Percentiles rank a stretch among this genome's conserved stretches.
phyloP scores from a whole-genome alignment of 2,797 vertebrate species.

The Rhodeus uyekii region DNA sequence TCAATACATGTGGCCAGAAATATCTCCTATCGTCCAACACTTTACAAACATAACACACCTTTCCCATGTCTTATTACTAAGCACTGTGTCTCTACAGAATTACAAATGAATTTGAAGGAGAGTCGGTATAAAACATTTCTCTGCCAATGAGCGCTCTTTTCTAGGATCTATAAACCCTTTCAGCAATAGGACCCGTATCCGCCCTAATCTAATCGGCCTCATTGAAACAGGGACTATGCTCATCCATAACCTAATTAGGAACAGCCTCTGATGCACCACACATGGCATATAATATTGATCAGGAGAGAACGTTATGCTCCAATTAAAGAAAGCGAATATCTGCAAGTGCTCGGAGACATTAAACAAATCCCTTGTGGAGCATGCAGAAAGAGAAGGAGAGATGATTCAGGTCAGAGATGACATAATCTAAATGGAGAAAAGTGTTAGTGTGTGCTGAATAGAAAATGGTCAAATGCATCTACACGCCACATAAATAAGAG shows the following conservation, averaged over 20 bases:
- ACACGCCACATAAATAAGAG: not conserved
- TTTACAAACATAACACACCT: constrained; percentile 25
- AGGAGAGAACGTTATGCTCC: constrained; percentile 45
- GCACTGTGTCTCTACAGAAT: constrained; percentile 50
- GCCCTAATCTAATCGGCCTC: constrained; percentile 66
- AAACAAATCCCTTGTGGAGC: constrained; percentile 31
- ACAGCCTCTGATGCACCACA: constrained; percentile 56
- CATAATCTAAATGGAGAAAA: not conserved
- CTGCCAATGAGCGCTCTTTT: constrained; percentile 42
- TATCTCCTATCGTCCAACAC: not conserved
- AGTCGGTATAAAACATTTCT: constrained; percentile 44
- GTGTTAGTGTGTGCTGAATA: not conserved
- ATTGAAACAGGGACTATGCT: constrained; percentile 67
- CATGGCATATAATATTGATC: constrained; percentile 52
- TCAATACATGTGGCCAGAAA: constrained; percentile 24
- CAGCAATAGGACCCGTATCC: constrained; percentile 72
- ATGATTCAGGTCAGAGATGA: not conserved
- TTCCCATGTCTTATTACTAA: constrained; percentile 28
- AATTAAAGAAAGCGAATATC: constrained; percentile 51
- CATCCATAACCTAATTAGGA: constrained; percentile 70
- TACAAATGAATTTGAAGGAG: constrained; percentile 52
- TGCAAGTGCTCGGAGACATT: constrained; percentile 52
- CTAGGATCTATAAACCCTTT: constrained; percentile 63
- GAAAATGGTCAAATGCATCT: not conserved
- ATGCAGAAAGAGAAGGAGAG: not conserved